Percentiles rank a stretch among this genome's conserved stretches.
Conservation (phyloP, 2,797 vertebrate species). For the Chelmon rostratus region DNA sequence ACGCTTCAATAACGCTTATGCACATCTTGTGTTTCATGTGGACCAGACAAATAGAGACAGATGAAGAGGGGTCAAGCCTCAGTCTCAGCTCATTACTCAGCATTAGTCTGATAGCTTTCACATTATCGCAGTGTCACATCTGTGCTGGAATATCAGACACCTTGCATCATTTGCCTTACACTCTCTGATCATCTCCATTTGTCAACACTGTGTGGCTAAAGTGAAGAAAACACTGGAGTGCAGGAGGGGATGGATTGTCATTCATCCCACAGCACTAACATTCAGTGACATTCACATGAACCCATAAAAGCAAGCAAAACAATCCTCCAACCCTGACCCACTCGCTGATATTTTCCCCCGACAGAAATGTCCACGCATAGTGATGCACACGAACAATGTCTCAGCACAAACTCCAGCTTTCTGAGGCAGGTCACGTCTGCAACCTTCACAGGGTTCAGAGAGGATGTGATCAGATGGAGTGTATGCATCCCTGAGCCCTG, state of each 20-base stretch:
- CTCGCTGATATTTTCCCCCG: slow-evolving; percentile 25
- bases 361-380: slow-evolving; percentile 4
- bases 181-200: slow-evolving; percentile 60
- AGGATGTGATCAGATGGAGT: slow-evolving; percentile 48
- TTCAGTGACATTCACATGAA: slow-evolving; percentile 60
- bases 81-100: slow-evolving; percentile 53
- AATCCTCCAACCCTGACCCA: slow-evolving; percentile 36
- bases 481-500: slow-evolving; percentile 33
- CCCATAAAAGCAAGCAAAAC: slow-evolving; percentile 47
- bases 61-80: slow-evolving; percentile 46
- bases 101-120: slow-evolving; percentile 53
- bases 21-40: neutral
- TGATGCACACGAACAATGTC: slow-evolving; percentile 30
- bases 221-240: slow-evolving; percentile 25
- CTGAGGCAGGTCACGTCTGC: slow-evolving; percentile 51
- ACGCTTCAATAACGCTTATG: neutral
- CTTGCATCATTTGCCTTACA: slow-evolving; percentile 55
- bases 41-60: slow-evolving; percentile 63
- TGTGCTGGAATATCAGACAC: slow-evolving; percentile 51
- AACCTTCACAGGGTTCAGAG: slow-evolving; percentile 40
- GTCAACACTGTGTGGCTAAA: slow-evolving; percentile 40
- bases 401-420: slow-evolving; percentile 21
- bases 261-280: slow-evolving; percentile 27
- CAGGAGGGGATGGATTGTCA: slow-evolving; percentile 23
- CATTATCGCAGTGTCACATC: slow-evolving; percentile 57